Percentiles rank a stretch among this genome's conserved stretches.
Evolutionary conservation across 2,888 invertebrate genomes (phyloP).

Genomic region (Caenorhabditis drosophilae): DNA sequence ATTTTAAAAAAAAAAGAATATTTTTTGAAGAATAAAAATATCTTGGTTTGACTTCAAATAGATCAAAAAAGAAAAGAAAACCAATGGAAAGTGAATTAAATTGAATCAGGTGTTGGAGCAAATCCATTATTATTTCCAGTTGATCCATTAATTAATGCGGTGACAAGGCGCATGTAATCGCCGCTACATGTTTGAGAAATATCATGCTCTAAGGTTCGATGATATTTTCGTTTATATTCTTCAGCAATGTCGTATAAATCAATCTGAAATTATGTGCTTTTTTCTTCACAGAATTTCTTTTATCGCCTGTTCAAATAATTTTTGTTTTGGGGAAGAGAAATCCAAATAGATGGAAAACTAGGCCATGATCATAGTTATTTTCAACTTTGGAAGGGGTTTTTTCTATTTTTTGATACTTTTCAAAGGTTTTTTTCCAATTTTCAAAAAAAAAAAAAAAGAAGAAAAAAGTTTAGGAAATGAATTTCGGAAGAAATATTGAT

Average conservation of each 20-base stretch:
- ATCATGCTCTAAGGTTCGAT: constrained; percentile 59
- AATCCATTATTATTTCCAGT: constrained; percentile 22
- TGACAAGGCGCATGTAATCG: constrained; percentile 63
- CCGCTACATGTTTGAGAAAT: constrained; percentile 64
- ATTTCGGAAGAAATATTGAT: not conserved
- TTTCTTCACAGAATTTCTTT: not conserved
- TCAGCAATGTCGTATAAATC: constrained; percentile 66
- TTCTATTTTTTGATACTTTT: no score
- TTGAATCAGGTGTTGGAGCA: constrained; percentile 26
- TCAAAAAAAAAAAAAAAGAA: no score
- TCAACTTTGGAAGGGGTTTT: no score
- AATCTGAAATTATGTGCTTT: constrained; percentile 61
- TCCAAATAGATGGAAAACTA: not conserved
- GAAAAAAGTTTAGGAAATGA: not conserved
- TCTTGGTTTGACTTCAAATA: no score
- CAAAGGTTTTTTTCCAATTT: no score
- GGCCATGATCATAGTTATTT: no score
- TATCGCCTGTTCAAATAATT: not conserved
- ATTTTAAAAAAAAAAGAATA: no score
- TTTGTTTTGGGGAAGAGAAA: constrained; percentile 8
- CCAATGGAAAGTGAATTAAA: no score
- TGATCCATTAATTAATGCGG: constrained; percentile 33
- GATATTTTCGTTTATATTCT: constrained; percentile 65
- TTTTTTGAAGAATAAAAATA: no score
- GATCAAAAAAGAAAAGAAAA: no score